A percentile compares a stretch with the other conserved stretches of the same genome.
These are phyloP conservation scores for Eupithecia tripunctaria DNA, from an alignment of 2,888 invertebrate genomes.

Conservation along the genomic window DNA sequence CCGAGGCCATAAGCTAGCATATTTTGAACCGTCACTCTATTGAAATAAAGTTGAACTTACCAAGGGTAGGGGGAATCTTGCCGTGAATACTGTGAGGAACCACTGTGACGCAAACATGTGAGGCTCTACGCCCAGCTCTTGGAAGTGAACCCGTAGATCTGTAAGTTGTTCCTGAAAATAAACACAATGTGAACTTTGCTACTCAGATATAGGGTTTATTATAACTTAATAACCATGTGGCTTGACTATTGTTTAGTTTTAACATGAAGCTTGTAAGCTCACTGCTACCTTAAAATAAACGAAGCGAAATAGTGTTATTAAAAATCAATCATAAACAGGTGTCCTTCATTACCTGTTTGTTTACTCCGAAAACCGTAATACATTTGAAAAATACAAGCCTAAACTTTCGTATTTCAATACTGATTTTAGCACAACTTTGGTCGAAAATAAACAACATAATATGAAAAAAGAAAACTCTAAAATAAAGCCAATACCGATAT, in stretches of 20 bases:
- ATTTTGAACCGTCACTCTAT: not conserved
- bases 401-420: too few species aligned
- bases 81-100: constrained; percentile 99
- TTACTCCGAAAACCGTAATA: too few species aligned
- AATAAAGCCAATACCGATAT: too few species aligned
- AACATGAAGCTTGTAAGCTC: not conserved
- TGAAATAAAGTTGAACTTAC: constrained; percentile 60
- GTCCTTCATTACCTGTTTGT: too few species aligned
- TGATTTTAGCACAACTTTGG: too few species aligned
- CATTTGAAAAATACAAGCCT: too few species aligned
- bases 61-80: constrained; percentile 98
- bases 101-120: constrained; percentile 99
- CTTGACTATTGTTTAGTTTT: not conserved
- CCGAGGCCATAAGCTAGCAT: not conserved
- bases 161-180: constrained; percentile 90
- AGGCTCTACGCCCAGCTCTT: constrained; percentile 93
- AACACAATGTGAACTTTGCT: not conserved
- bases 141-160: constrained; percentile 92
- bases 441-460: too few species aligned
- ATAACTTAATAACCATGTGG: not conserved
- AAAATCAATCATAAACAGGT: not conserved
- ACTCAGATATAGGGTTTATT: not conserved
- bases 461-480: too few species aligned
- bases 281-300: not conserved
- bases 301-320: not conserved